Evolutionary conservation across 2,113 vertebrate species (phyloP).

Genomic region (Scartelaos histophorus): DNA sequence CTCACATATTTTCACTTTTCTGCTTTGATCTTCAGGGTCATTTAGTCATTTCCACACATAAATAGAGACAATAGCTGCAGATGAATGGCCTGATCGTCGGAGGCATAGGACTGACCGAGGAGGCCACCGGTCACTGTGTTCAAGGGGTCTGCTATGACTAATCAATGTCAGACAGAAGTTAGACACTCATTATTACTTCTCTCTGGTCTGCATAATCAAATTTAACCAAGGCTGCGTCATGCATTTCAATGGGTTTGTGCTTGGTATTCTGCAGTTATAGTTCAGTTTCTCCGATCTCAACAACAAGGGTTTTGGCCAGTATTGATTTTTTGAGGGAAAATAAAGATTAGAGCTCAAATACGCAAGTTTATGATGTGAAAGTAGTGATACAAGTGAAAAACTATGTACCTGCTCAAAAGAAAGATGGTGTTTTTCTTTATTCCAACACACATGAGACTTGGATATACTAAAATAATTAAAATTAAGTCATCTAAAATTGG

Average conservation of each 20-base stretch:
- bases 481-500: slow-evolving; percentile 10
- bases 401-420: background rate
- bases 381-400: too few relatives aligned
- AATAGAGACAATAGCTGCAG: slow-evolving; percentile 44
- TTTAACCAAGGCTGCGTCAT: slow-evolving; percentile 28
- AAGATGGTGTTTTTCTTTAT: background rate
- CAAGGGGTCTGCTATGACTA: slow-evolving; percentile 51
- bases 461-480: background rate
- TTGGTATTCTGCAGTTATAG: background rate
- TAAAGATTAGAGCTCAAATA: too few relatives aligned
- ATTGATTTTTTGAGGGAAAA: background rate
- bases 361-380: too few relatives aligned
- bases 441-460: background rate
- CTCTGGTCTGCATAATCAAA: slow-evolving; percentile 32
- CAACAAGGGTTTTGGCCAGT: background rate
- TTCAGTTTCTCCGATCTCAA: background rate
- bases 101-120: slow-evolving; percentile 2
- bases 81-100: slow-evolving; percentile 33
- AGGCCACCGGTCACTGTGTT: slow-evolving; percentile 50
- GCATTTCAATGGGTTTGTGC: slow-evolving; percentile 9
- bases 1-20: background rate
- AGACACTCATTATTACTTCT: slow-evolving; percentile 39
- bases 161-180: slow-evolving; percentile 61
- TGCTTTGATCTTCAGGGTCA: slow-evolving; percentile 30
- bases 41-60: slow-evolving; percentile 14